Percentiles rank a stretch among this genome's conserved stretches.
Conservation (phyloP, 64 coral and sea anemone genomes). For the Catalaphyllia jardinei region DNA sequence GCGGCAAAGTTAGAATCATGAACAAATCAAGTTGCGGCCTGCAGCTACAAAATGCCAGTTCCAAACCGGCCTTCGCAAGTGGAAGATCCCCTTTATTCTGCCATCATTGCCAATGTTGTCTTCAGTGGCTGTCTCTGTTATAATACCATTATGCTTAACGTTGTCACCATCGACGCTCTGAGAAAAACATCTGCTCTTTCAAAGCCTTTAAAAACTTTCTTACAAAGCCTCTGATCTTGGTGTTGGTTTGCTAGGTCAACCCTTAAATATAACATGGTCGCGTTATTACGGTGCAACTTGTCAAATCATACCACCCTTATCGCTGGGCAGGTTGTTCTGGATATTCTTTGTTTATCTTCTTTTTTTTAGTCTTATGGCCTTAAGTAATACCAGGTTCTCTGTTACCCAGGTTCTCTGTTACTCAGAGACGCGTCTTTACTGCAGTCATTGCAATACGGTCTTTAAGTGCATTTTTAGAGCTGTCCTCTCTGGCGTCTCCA, state of each 20-base stretch:
- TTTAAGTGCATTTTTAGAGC: neutral
- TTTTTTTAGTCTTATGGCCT: neutral
- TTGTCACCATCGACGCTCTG: neutral
- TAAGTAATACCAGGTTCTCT: too few species aligned
- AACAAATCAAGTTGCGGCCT: neutral
- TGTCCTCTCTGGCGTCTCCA: too few species aligned
- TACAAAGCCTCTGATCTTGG: constrained; percentile 10
- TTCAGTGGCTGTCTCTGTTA: constrained; percentile 2
- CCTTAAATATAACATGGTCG: neutral
- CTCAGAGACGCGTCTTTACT: neutral
- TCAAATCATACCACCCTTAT: neutral
- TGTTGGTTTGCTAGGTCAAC: neutral
- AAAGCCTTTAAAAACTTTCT: neutral
- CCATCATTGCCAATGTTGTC: neutral
- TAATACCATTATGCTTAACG: neutral
- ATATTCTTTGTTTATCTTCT: neutral
- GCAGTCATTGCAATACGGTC: neutral
- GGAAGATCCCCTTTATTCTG: neutral
- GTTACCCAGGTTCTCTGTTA: too few species aligned
- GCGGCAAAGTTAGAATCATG: neutral
- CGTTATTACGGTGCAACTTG: neutral
- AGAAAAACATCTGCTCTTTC: neutral
- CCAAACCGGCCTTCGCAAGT: neutral
- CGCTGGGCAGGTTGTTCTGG: neutral
- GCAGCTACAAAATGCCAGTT: neutral